Conservation (phyloP, 2,113 vertebrate genomes). For the Mesitornis unicolor region DNA sequence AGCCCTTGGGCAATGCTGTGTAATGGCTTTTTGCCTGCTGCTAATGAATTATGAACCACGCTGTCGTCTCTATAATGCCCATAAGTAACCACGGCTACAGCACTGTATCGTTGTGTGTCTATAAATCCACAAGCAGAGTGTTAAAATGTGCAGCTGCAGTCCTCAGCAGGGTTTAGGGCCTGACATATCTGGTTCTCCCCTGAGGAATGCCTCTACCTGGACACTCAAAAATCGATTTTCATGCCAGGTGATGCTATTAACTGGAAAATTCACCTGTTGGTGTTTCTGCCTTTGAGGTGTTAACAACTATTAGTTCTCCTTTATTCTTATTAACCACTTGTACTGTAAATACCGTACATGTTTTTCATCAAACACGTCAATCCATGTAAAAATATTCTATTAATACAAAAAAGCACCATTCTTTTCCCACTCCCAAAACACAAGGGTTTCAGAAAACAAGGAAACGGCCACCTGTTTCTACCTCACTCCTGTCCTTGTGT, state of each 20-base stretch:
- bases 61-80: not conserved
- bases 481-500: not conserved
- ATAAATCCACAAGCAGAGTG: not conserved
- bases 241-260: not conserved
- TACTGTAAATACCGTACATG: not conserved
- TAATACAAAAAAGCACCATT: not conserved
- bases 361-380: not conserved
- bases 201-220: not conserved
- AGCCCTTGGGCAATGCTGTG: not conserved
- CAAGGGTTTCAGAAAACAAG: not conserved
- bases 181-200: not conserved
- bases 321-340: not conserved
- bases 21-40: not conserved
- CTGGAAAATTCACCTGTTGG: not conserved
- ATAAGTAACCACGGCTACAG: not conserved
- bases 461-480: not conserved
- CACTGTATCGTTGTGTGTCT: not conserved
- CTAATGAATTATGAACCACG: not conserved
- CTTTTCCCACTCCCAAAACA: not conserved
- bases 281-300: not conserved
- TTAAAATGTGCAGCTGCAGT: not conserved
- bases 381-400: not conserved
- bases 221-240: not conserved
- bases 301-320: not conserved
- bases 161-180: fast-evolving